Evolutionary conservation across 35 echinoderm and acorn worm genomes (phyloP).

Genomic region (Patiria miniata): DNA sequence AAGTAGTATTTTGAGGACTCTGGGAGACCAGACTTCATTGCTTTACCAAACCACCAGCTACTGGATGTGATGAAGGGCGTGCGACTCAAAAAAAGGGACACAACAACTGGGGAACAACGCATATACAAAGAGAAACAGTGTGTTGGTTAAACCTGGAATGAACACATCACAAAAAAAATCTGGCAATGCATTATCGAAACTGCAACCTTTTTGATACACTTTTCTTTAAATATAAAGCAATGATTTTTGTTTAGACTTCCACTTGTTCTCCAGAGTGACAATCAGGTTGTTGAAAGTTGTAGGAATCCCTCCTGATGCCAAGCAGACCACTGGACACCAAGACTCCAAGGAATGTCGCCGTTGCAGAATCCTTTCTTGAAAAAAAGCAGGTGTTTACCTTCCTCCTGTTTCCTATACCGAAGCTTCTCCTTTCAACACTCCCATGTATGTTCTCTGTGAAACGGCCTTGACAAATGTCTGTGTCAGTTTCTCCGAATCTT

Average conservation of each 20-base stretch:
- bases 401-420: neutral
- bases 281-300: too few relatives aligned
- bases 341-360: conserved; percentile 1
- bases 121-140: neutral
- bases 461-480: neutral
- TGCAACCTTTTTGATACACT: too few relatives aligned
- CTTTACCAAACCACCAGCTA: too few relatives aligned
- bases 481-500: neutral
- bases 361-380: neutral
- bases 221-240: too few relatives aligned
- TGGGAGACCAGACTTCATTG: too few relatives aligned
- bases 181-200: neutral
- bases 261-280: too few relatives aligned
- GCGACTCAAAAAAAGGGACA: neutral
- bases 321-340: neutral
- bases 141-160: conserved; percentile 10
- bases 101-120: neutral
- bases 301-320: too few relatives aligned
- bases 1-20: too few relatives aligned
- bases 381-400: neutral
- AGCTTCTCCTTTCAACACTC: neutral
- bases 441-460: neutral
- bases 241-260: too few relatives aligned
- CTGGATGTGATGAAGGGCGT: too few relatives aligned
- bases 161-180: conserved; percentile 4